Base-by-base conservation (phyloP, 2,888 invertebrate genomes). In the Augiades crinisus region DNA sequence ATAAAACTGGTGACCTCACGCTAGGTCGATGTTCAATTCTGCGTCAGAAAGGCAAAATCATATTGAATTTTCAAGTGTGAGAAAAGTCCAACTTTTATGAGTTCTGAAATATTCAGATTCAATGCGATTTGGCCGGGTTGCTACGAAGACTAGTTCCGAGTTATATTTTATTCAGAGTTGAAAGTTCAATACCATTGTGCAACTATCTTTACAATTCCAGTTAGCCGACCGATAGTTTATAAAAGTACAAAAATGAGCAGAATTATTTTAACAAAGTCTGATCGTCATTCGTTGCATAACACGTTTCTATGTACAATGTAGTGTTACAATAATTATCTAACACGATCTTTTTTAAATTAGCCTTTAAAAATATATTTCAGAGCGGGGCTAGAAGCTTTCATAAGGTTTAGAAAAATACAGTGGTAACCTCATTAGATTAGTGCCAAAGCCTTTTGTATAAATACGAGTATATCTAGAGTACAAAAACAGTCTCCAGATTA, bases 401-500 rank as follows among this genome's bases (percentile, higher is more conserved):
- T 68, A 72, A 75, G 71, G 67, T 75, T 78, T 87, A 87, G 78
- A 86, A 87, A 88, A 88, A 88, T 87, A 88, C 85, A 85, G 77
- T 77, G 80, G 80, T 83, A 85, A 81, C 85, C 75, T 75, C 75
- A 75, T 70, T 65, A 67, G 70, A 68, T 72, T 71, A 75, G 81
- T 80, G 84, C 82, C 80, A 80, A 86, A 80, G 86, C 85, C 70
- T 78, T 78, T 76, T 62, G 61, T 77, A 80, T 81, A 87, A 78
- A 81, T 83, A 85, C 76, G 75, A 80, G 68, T 77, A 77, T 62
- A 67, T 72, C 75, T 78, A 78, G 86, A 86, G 81, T 90, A 88
- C 87, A 90, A 90, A 90, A 90, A 86, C 90, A 90, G 90, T 90
- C 90, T 90, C 90, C 88, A 87, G 87, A 81, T 77, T 90, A 90